Conservation (phyloP, 2,888 invertebrate genomes). For the Gisinianus flammeolus region DNA sequence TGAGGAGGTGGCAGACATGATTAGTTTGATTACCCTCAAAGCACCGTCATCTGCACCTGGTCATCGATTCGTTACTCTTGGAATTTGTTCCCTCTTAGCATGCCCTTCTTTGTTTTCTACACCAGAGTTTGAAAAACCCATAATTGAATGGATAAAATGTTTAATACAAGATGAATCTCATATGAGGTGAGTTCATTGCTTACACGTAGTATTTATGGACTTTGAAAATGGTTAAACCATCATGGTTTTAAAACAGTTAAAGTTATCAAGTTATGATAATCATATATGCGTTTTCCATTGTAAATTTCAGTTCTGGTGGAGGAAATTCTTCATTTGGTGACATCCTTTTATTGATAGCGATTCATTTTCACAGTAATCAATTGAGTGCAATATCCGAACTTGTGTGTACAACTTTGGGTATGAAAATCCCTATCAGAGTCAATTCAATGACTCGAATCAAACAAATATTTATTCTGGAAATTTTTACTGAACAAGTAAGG, state of each 20-base stretch:
- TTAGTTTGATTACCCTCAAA: slow-evolving; percentile 84
- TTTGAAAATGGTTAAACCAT: neutral
- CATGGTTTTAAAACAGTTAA: neutral
- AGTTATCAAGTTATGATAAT: neutral
- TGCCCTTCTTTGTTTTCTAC: slow-evolving; percentile 84
- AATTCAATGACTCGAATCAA: slow-evolving; percentile 88
- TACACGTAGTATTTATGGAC: neutral
- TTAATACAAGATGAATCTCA: slow-evolving; percentile 87
- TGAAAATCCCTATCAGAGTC: slow-evolving; percentile 88
- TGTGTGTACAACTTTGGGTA: slow-evolving; percentile 90
- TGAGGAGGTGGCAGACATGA: slow-evolving; percentile 83
- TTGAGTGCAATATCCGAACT: slow-evolving; percentile 90
- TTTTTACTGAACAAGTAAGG: slow-evolving; percentile 89
- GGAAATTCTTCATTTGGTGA: slow-evolving; percentile 87
- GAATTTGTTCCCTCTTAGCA: slow-evolving; percentile 91
- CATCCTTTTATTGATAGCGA: slow-evolving; percentile 93
- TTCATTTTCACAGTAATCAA: slow-evolving; percentile 96
- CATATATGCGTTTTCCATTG: no score
- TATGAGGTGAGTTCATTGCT: slow-evolving; percentile 65
- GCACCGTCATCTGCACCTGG: slow-evolving; percentile 90
- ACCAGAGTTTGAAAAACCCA: slow-evolving; percentile 80
- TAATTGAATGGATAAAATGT: slow-evolving; percentile 94
- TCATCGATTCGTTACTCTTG: slow-evolving; percentile 88
- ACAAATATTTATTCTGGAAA: slow-evolving; percentile 93
- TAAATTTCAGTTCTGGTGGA: slow-evolving; percentile 38